phyloP scores from a whole-genome alignment of 2,113 vertebrate genomes.

The Lipophrys pholis region DNA sequence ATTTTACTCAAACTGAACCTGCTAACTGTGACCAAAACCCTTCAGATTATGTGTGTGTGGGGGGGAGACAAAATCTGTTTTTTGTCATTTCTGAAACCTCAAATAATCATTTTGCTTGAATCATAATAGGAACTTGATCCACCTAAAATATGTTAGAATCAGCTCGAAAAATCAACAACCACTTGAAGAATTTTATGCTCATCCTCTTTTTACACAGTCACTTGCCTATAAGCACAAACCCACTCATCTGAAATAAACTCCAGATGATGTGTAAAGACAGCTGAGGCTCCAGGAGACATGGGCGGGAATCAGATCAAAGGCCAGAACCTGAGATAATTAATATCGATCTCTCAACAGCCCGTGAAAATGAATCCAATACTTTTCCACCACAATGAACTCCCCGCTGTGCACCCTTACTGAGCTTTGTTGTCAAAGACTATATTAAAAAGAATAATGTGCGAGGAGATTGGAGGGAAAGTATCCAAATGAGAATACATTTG shows the following conservation, averaged over 20 bases:
- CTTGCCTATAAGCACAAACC: conserved; percentile 2
- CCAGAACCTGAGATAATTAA: conserved; percentile 76
- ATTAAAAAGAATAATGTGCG: conserved; percentile 47
- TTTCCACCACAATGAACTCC: conserved; percentile 55
- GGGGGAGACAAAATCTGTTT: too few relatives aligned
- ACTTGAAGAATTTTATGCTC: background rate
- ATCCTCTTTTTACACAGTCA: background rate
- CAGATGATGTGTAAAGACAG: conserved; percentile 64
- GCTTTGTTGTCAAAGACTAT: conserved; percentile 49
- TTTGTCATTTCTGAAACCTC: too few relatives aligned
- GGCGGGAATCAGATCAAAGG: conserved; percentile 69
- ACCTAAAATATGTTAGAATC: conserved; percentile 1
- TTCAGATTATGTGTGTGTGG: too few relatives aligned
- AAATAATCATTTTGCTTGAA: background rate
- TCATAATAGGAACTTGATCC: background rate
- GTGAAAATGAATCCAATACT: conserved; percentile 72
- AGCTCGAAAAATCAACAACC: background rate
- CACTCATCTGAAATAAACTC: conserved; percentile 3
- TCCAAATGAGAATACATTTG: conserved; percentile 33
- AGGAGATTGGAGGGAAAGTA: conserved; percentile 36
- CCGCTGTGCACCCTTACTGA: conserved; percentile 26
- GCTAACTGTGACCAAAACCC: too few relatives aligned
- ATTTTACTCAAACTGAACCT: too few relatives aligned
- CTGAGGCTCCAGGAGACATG: conserved; percentile 50
- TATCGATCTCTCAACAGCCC: conserved; percentile 60